Percentiles rank a stretch among this genome's conserved stretches.
These are phyloP conservation scores for Poeciliopsis retropinna DNA, from an alignment of 2,113 vertebrate genomes.

Conservation along the genomic window DNA sequence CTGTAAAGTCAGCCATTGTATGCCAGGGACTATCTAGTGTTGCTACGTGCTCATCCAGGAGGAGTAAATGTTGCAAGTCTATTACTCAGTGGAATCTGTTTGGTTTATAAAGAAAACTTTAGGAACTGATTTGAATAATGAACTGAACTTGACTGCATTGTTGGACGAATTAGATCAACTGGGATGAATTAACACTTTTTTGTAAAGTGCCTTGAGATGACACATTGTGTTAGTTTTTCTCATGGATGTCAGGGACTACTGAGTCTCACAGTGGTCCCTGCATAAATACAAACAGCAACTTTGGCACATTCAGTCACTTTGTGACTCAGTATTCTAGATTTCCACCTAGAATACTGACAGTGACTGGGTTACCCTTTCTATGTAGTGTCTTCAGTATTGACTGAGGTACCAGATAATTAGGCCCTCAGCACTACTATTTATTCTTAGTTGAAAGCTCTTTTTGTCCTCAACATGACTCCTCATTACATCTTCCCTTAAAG, in stretches of 20 bases:
- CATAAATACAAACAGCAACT: background rate
- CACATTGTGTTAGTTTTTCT: too few species aligned
- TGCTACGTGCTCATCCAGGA: too few species aligned
- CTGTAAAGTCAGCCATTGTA: too few species aligned
- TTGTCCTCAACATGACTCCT: constrained; percentile 40
- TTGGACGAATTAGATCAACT: background rate
- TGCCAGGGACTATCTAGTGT: too few species aligned
- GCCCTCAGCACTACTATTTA: constrained; percentile 24
- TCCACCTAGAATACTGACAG: constrained; percentile 7
- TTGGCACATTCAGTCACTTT: background rate
- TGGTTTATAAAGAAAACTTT: too few species aligned
- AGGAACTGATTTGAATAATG: too few species aligned
- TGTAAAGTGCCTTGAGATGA: too few species aligned
- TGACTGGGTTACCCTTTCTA: constrained; percentile 9
- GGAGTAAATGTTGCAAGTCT: too few species aligned
- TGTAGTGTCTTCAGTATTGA: constrained; percentile 39
- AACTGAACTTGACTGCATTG: too few species aligned
- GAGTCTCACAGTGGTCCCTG: background rate
- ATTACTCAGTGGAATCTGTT: too few species aligned
- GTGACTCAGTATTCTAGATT: too few species aligned
- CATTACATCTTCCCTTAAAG: constrained; percentile 52
- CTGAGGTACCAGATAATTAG: constrained; percentile 17
- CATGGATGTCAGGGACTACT: background rate
- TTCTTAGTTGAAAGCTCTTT: constrained; percentile 28
- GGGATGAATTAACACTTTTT: too few species aligned